phyloP scores from a whole-genome alignment of 1,140 invertebrate species.

The Oedothorax gibbosus region DNA sequence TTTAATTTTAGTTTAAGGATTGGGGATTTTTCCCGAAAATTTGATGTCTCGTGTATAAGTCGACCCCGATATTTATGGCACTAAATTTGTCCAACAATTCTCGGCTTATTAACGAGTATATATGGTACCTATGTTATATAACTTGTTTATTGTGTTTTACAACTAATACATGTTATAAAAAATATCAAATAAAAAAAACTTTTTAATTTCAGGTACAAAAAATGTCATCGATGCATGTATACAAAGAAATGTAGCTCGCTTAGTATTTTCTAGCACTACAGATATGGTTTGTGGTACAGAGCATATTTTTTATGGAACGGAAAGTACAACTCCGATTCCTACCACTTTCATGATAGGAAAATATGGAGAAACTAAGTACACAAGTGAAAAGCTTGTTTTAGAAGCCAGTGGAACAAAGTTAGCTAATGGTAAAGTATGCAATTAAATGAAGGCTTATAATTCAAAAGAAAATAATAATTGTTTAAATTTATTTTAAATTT shows the following conservation, averaged over 20 bases:
- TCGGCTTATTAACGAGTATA: no score
- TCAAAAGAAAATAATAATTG: not conserved
- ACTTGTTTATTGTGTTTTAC: not conserved
- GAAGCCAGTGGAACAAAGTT: conserved; percentile 71
- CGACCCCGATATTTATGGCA: no score
- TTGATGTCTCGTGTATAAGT: no score
- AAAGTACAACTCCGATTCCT: conserved; percentile 69
- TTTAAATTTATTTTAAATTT: no score
- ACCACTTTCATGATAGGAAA: conserved; percentile 74
- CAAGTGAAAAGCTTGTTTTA: conserved; percentile 74
- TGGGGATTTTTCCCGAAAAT: no score
- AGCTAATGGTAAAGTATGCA: conserved; percentile 68
- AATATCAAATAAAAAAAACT: not conserved
- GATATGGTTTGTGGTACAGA: conserved; percentile 74
- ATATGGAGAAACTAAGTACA: conserved; percentile 76
- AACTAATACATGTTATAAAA: not conserved
- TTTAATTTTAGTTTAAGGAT: no score
- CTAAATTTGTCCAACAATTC: no score
- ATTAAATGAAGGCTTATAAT: not conserved
- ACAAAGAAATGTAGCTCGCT: conserved; percentile 71
- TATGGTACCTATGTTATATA: not conserved
- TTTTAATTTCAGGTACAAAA: conserved; percentile 70
- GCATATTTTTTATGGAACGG: conserved; percentile 68
- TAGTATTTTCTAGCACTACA: conserved; percentile 75
- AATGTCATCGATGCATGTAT: conserved; percentile 74